Conservation (phyloP, 2,113 vertebrate species). For the Lethenteron reissneri region DNA sequence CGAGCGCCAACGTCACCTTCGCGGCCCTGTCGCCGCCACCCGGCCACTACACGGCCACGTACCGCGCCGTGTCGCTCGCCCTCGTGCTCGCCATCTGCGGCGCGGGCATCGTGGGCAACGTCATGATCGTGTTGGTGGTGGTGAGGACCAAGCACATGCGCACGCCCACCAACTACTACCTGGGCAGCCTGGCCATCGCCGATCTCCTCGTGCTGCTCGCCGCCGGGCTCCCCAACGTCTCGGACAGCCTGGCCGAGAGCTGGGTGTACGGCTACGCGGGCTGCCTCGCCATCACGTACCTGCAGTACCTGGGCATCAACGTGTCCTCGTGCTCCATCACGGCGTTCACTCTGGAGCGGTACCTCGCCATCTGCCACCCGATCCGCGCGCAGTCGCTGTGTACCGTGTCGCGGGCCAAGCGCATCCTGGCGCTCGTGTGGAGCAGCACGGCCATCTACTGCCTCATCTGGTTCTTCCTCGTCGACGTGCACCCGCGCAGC, state of each 20-base stretch:
- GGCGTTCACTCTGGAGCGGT: slow-evolving; percentile 78
- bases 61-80: too few species aligned
- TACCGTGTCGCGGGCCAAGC: slow-evolving; percentile 74
- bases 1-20: too few species aligned
- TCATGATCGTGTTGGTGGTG: slow-evolving; percentile 85
- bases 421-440: slow-evolving; percentile 76
- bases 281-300: slow-evolving; percentile 69
- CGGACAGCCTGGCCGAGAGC: slow-evolving; percentile 27
- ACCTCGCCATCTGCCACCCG: slow-evolving; percentile 89
- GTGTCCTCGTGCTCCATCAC: slow-evolving; percentile 82
- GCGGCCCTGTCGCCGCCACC: too few species aligned
- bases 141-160: slow-evolving; percentile 87
- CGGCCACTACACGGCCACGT: too few species aligned
- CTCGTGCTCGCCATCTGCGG: slow-evolving; percentile 55
- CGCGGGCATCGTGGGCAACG: slow-evolving; percentile 58
- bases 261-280: slow-evolving; percentile 31
- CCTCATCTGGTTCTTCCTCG: slow-evolving; percentile 84
- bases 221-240: slow-evolving; percentile 33
- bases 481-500: slow-evolving; percentile 37
- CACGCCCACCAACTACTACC: slow-evolving; percentile 62
- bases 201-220: slow-evolving; percentile 44
- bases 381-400: slow-evolving; percentile 87
- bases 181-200: slow-evolving; percentile 38
- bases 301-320: slow-evolving; percentile 86
- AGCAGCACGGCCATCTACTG: slow-evolving; percentile 66